A percentile compares a stretch with the other conserved stretches of the same genome.
phyloP scores from a whole-genome alignment of 1,140 invertebrate species.

The Drosophila bocqueti region DNA sequence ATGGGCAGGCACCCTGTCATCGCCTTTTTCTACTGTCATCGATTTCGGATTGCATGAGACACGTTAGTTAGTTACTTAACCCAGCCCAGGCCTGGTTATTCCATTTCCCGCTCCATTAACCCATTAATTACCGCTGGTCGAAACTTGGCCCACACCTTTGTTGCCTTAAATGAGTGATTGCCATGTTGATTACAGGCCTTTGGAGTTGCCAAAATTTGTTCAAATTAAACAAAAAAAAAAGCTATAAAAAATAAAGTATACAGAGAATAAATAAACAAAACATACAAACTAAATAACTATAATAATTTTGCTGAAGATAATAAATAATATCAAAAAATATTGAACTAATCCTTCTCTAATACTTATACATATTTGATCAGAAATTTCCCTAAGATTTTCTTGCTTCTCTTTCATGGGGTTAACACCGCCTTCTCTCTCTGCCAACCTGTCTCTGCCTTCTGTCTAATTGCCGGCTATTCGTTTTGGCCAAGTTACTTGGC shows the following conservation, averaged over 20 bases:
- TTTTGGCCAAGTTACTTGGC: slow-evolving; percentile 55
- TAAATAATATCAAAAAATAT: not conserved
- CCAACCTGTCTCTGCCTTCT: slow-evolving; percentile 31
- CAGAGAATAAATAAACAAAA: not conserved
- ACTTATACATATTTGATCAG: not conserved
- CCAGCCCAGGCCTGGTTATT: slow-evolving; percentile 24
- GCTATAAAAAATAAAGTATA: not conserved
- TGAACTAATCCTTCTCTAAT: not conserved
- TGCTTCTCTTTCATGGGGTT: slow-evolving; percentile 1
- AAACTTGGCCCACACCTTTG: slow-evolving; percentile 9
- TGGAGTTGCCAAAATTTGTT: not conserved
- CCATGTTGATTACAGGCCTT: not conserved
- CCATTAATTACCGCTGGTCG: slow-evolving; percentile 32
- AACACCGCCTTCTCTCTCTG: not conserved
- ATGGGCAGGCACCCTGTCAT: slow-evolving; percentile 14
- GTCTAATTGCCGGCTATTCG: slow-evolving; percentile 77
- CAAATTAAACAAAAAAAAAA: not conserved
- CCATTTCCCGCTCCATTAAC: slow-evolving; percentile 22
- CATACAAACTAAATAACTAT: too few species aligned
- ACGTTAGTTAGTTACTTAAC: slow-evolving; percentile 46
- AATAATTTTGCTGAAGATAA: too few species aligned
- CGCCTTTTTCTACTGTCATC: slow-evolving; percentile 30
- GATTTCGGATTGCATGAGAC: slow-evolving; percentile 46
- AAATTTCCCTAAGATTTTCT: not conserved
- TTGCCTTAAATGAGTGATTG: slow-evolving; percentile 8